These are phyloP conservation scores for Enteromius thamalakanensis DNA, from an alignment of 2,797 vertebrate genomes.

Conservation along the genomic window DNA sequence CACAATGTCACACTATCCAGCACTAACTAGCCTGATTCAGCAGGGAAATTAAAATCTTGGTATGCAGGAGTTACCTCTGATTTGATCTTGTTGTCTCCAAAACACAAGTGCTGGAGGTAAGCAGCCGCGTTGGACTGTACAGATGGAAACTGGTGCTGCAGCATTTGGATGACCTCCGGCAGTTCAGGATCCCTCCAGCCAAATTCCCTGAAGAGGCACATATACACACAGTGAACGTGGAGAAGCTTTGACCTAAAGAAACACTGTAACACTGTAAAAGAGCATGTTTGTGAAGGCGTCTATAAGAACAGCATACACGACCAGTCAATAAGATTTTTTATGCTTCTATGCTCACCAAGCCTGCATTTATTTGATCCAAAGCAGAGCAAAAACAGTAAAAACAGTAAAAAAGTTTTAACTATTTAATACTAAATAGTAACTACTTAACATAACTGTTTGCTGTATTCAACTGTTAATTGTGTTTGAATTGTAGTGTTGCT, in stretches of 20 bases:
- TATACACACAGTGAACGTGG: constrained; percentile 51
- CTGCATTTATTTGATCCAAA: not conserved
- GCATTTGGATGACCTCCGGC: constrained; percentile 99
- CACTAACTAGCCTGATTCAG: not conserved
- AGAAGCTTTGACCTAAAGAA: constrained; percentile 27
- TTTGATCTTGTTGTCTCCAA: constrained; percentile 99
- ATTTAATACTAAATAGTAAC: not conserved
- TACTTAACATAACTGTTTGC: not conserved
- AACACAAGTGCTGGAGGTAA: constrained; percentile 98
- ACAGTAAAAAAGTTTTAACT: not conserved
- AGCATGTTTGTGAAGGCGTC: not conserved
- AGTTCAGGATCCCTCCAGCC: constrained; percentile 99
- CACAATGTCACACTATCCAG: no score
- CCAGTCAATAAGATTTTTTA: not conserved
- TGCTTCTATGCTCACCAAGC: not conserved
- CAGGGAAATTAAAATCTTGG: constrained; percentile 6
- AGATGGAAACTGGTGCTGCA: constrained; percentile 98
- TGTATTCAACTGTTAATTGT: no score
- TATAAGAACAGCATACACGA: constrained; percentile 18
- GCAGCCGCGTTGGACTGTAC: constrained; percentile 98
- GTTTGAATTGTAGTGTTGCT: no score
- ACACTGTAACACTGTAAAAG: constrained; percentile 9
- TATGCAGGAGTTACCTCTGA: constrained; percentile 81
- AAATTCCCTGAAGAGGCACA: constrained; percentile 86
- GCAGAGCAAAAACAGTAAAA: not conserved